phyloP scores from a whole-genome alignment of 2,797 vertebrate genomes.

The Brachyrhaphis roseni region DNA sequence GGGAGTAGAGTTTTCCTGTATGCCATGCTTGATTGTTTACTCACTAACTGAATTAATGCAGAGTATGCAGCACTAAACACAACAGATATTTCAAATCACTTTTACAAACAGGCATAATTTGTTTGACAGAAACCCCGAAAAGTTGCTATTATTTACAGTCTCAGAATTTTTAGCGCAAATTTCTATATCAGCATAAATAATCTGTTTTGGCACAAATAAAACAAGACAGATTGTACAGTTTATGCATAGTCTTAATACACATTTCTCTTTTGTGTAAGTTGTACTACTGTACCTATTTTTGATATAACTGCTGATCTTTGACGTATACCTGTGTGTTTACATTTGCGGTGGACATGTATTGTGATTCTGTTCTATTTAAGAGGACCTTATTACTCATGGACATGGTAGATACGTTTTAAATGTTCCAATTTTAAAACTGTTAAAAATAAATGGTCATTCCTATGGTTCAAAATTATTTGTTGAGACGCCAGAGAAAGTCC shows the following conservation, averaged over 20 bases:
- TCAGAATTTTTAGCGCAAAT: not conserved
- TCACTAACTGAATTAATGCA: too few species aligned
- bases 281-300: not conserved
- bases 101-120: not conserved
- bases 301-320: not conserved
- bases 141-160: not conserved
- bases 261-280: not conserved
- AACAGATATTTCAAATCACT: not conserved
- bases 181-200: not conserved
- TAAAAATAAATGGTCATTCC: not conserved
- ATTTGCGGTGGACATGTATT: not conserved
- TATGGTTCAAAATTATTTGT: not conserved
- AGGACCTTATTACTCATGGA: not conserved
- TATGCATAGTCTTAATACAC: not conserved
- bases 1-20: constrained; percentile 3
- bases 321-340: not conserved
- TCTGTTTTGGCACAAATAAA: not conserved
- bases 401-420: not conserved
- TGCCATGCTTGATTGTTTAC: not conserved
- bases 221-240: not conserved
- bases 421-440: not conserved
- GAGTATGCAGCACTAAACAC: not conserved
- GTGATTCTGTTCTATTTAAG: not conserved
- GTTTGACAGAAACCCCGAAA: not conserved
- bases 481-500: not conserved